Conservation (phyloP, 2,113 vertebrate species). For the Menidia beryllina region DNA sequence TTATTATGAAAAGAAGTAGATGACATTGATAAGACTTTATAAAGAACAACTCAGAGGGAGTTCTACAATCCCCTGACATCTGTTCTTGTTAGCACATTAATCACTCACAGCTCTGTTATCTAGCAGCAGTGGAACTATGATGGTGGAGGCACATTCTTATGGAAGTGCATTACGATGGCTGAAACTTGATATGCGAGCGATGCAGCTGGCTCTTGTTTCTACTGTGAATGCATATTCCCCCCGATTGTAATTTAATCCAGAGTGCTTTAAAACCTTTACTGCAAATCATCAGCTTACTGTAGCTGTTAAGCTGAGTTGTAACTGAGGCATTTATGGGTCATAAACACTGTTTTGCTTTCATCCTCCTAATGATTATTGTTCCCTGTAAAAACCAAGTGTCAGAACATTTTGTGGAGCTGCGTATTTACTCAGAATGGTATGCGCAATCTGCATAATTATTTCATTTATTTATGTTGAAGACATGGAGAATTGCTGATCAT, state of each 20-base stretch:
- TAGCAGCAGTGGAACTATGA: conserved; percentile 18
- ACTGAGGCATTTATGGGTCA: conserved; percentile 64
- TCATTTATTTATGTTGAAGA: not conserved
- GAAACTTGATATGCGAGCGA: conserved; percentile 41
- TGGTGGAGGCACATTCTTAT: conserved; percentile 25
- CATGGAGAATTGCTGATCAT: not conserved
- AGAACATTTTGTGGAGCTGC: conserved; percentile 35
- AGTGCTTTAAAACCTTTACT: conserved; percentile 60
- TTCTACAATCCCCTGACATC: conserved; percentile 52
- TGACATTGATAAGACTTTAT: conserved; percentile 61
- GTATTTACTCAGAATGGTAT: not conserved
- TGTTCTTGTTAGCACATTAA: conserved; percentile 62
- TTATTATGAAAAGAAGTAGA: conserved; percentile 52
- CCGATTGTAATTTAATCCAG: conserved; percentile 60
- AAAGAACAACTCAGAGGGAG: conserved; percentile 47
- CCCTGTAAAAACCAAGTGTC: conserved; percentile 44
- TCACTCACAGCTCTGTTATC: conserved; percentile 55
- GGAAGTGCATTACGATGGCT: conserved; percentile 30
- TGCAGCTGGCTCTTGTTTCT: conserved; percentile 48
- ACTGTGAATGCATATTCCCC: conserved; percentile 41
- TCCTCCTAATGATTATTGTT: conserved; percentile 58
- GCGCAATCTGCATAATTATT: not conserved
- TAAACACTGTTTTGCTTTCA: conserved; percentile 63
- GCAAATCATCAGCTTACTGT: conserved; percentile 59
- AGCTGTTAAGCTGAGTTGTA: conserved; percentile 47